A percentile compares a stretch with the other conserved stretches of the same genome.
phyloP scores from a whole-genome alignment of 2,888 invertebrate species.

The Aphelenchoides bicaudatus region DNA sequence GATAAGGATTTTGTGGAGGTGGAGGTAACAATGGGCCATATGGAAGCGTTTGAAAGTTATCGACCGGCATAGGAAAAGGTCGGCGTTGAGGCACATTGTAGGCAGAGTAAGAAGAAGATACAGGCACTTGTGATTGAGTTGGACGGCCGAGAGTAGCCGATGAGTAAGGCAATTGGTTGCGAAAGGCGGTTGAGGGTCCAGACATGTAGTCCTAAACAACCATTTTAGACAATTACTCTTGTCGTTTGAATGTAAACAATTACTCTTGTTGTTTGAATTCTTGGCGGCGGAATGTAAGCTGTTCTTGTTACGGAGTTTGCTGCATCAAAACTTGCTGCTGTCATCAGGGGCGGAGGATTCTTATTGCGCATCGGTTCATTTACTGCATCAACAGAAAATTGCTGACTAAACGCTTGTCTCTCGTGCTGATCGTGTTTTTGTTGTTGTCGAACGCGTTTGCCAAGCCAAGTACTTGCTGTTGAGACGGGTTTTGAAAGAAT shows the following conservation, averaged over 20 bases:
- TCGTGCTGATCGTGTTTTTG: constrained; percentile 29
- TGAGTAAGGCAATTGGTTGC: constrained; percentile 21
- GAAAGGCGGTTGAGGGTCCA: too few species aligned
- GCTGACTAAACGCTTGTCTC: too few species aligned
- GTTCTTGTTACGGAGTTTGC: background rate
- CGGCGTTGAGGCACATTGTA: constrained; percentile 11
- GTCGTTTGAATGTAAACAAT: background rate
- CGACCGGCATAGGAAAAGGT: constrained; percentile 10
- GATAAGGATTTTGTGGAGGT: constrained; percentile 7
- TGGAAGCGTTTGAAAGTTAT: background rate
- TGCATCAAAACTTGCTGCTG: background rate
- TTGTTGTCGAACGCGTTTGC: constrained; percentile 55
- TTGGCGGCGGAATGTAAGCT: constrained; percentile 14
- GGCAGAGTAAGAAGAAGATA: constrained; percentile 12
- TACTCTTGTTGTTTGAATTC: constrained; percentile 1
- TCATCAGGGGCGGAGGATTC: background rate
- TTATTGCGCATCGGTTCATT: too few species aligned
- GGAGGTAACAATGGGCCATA: background rate
- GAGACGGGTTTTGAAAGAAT: constrained; percentile 47
- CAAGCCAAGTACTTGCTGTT: constrained; percentile 60
- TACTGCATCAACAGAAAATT: too few species aligned
- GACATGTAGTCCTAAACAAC: too few species aligned
- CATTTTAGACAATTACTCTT: too few species aligned
- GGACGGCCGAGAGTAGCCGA: constrained; percentile 29
- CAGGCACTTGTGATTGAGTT: constrained; percentile 4